Conservation (phyloP, 2,113 vertebrate genomes). For the Syngnathoides biaculeatus region DNA sequence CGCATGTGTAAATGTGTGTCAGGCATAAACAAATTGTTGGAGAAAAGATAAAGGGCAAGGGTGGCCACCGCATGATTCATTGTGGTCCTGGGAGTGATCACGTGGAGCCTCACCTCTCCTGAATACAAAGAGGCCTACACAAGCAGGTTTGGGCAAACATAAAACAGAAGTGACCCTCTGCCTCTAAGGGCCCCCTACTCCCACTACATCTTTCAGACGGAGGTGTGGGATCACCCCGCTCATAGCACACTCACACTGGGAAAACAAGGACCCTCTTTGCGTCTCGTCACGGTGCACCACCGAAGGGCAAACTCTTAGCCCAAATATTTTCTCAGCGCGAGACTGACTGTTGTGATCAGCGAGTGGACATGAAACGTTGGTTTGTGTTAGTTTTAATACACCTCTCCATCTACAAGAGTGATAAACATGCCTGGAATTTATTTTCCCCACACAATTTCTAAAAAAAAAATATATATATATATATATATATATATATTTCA, state of each 20-base stretch:
- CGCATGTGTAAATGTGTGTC: conserved; percentile 23
- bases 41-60: conserved; percentile 5
- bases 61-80: conserved; percentile 33
- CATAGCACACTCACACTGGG: conserved; percentile 15
- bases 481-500: too few relatives aligned
- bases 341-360: conserved; percentile 21
- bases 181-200: conserved; percentile 42
- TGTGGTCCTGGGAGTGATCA: conserved; percentile 30
- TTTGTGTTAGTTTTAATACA: conserved; percentile 31
- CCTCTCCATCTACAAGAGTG: conserved; percentile 4
- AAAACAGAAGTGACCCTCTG: conserved; percentile 58
- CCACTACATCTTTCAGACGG: conserved; percentile 51
- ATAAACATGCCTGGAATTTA: conserved; percentile 39
- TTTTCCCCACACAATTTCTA: conserved; percentile 55
- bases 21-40: conserved; percentile 15
- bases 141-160: conserved; percentile 45
- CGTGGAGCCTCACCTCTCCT: conserved; percentile 33
- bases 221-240: conserved; percentile 7
- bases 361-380: conserved; percentile 19
- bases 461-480: too few relatives aligned
- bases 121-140: conserved; percentile 35
- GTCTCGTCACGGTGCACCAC: conserved; percentile 26
- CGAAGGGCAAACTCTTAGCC: conserved; percentile 33
- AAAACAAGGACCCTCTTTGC: conserved; percentile 40
- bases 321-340: conserved; percentile 38